Conservation (phyloP, 2,797 vertebrate species). For the Tadarida brasiliensis region DNA sequence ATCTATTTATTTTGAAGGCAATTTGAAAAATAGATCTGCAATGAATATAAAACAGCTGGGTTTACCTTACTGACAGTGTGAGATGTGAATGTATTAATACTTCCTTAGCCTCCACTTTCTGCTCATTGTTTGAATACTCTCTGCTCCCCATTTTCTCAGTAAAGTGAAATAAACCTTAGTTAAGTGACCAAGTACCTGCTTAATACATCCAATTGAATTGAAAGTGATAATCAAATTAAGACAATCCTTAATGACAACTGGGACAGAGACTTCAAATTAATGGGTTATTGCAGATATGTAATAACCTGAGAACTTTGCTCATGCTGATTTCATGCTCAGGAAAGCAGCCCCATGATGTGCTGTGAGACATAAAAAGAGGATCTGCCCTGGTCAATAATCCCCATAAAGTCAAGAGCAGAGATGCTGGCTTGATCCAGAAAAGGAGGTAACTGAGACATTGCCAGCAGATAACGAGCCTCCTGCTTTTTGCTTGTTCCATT, state of each 20-base stretch:
- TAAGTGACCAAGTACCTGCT: constrained; percentile 52
- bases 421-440: constrained; percentile 49
- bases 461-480: constrained; percentile 47
- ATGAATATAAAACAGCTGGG: not conserved
- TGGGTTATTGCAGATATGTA: constrained; percentile 70
- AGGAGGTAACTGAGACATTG: constrained; percentile 3
- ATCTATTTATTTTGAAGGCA: constrained; percentile 38
- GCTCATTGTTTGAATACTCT: not conserved
- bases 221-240: constrained; percentile 70
- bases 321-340: constrained; percentile 72
- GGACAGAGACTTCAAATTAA: constrained; percentile 55
- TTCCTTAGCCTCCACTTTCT: constrained; percentile 57
- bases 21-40: not conserved
- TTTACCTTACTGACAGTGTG: not conserved
- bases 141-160: constrained; percentile 37
- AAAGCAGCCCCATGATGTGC: constrained; percentile 77
- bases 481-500: not conserved
- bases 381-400: constrained; percentile 76
- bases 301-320: constrained; percentile 84
- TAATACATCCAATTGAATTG: constrained; percentile 71
- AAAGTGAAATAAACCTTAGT: constrained; percentile 72
- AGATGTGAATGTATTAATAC: not conserved
- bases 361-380: constrained; percentile 64
- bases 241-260: constrained; percentile 71
- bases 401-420: constrained; percentile 78